Evolutionary conservation across 2,888 invertebrate species (phyloP), one percentile per base, ranked within the genome.

Genomic region (Acrobeloides nanus): DNA sequence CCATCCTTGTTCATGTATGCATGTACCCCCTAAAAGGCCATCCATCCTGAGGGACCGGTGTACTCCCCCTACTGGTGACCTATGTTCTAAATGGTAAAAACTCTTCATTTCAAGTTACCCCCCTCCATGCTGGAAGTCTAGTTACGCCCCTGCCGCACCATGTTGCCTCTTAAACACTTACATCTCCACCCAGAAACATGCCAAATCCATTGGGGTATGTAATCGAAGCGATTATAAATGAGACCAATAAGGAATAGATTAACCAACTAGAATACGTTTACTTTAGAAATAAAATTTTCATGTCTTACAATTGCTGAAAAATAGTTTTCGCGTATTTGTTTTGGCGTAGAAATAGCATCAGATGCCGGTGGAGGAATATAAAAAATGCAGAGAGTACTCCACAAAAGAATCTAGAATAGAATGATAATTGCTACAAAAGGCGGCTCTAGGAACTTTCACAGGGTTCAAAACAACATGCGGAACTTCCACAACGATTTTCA

Each of bases 181-280:
- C 51, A 29, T 75, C 66, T 35, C 79, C 77, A 34, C 76, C 79
- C 65, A 77, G 75, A 55, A 87, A 95, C 74, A 89, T 85, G 1
- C 95, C 95, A 24, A 87, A 80, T 17, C 90, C 92, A 46, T 86
- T 81, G 0, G 93, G 95, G 77, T 90, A 97, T 21, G 89, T 84
- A 1, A 89, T 80, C 1, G 85, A 86, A 66, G 84, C 84, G 37
- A 92, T 86, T 24, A 86, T 75, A 39, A 90, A 77, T 0, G 90
- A 85, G 48, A 50, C 83, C 59, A 92, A 81, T 3, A 87, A 87
- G 0, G 95, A 95, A 77, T 95, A 97, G 57, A 97, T 82, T 76
- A 93, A 89, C 39, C 89, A 89, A 73, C 92, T 89, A 81, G 50
- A 74, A 70, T 29, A 12, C 1, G 18, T 21, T 26, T 24, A n/a